These are phyloP conservation scores for Philereme vetulata DNA, from an alignment of 2,888 invertebrate genomes.

Conservation along the genomic window DNA sequence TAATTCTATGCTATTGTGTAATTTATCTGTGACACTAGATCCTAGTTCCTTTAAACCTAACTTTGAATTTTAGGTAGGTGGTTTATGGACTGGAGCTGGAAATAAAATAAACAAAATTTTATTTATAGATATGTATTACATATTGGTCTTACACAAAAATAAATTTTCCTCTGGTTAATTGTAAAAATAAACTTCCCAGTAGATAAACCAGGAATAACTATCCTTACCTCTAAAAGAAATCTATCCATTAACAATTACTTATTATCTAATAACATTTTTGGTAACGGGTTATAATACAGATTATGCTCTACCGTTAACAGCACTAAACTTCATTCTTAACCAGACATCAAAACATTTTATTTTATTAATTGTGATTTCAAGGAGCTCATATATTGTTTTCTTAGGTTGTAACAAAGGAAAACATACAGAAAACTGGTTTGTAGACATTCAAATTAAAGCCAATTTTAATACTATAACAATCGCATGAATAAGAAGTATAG, in stretches of 20 bases:
- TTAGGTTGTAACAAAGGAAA: slow-evolving; percentile 4
- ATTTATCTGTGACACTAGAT: no score
- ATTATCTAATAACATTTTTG: slow-evolving; percentile 74
- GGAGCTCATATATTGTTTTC: slow-evolving; percentile 48
- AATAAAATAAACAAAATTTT: slow-evolving; percentile 10
- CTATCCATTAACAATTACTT: slow-evolving; percentile 73
- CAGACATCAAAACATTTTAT: slow-evolving; percentile 18
- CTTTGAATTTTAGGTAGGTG: no score
- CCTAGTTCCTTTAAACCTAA: no score
- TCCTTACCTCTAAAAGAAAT: slow-evolving; percentile 67
- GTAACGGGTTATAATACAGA: slow-evolving; percentile 74
- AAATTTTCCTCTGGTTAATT: slow-evolving; percentile 72
- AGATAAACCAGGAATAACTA: slow-evolving; percentile 71
- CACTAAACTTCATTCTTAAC: slow-evolving; percentile 37
- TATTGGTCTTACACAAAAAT: slow-evolving; percentile 82
- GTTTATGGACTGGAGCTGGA: background rate
- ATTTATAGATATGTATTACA: slow-evolving; percentile 78
- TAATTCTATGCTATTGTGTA: no score
- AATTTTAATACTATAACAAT: slow-evolving; percentile 4
- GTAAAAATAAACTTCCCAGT: slow-evolving; percentile 81
- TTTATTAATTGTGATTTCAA: slow-evolving; percentile 33
- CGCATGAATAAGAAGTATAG: background rate
- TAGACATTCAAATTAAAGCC: background rate
- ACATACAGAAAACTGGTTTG: slow-evolving; percentile 6
- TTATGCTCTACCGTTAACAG: slow-evolving; percentile 50